Evolutionary conservation across 2,113 vertebrate genomes (phyloP).

Genomic region (Struthio camelus): DNA sequence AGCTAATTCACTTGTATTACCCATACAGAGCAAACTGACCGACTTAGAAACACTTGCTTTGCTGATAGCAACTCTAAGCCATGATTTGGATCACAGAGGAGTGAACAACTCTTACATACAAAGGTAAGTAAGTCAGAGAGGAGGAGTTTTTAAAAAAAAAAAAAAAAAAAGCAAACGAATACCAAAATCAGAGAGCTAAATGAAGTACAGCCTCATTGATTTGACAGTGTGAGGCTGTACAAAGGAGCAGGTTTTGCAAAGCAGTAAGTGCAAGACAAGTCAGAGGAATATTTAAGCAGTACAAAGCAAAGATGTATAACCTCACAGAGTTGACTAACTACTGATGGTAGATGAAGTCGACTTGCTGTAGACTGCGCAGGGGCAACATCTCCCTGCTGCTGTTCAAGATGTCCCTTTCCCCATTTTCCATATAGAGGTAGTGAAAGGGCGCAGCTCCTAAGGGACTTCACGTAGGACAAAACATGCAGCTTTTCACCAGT

Average conservation of each 20-base stretch:
- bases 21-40: conserved; percentile 82
- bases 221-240: not conserved
- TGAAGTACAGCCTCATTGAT: not conserved
- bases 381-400: not conserved
- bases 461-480: not conserved
- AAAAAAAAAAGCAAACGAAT: not conserved
- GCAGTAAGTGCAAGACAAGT: not conserved
- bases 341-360: not conserved
- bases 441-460: not conserved
- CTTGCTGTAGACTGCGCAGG: not conserved
- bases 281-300: not conserved
- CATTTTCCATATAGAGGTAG: not conserved
- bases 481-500: not conserved
- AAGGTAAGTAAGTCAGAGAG: conserved; percentile 76
- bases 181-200: not conserved
- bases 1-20: not conserved
- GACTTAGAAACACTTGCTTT: conserved; percentile 91
- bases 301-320: not conserved
- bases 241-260: not conserved
- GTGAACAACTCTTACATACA: conserved; percentile 99
- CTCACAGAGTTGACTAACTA: not conserved
- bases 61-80: conserved; percentile 94
- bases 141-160: too few relatives aligned
- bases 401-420: not conserved
- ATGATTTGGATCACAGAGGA: conserved; percentile 96